Base-by-base conservation (phyloP, 2,888 invertebrate genomes). In the Tiliacea citrago region DNA sequence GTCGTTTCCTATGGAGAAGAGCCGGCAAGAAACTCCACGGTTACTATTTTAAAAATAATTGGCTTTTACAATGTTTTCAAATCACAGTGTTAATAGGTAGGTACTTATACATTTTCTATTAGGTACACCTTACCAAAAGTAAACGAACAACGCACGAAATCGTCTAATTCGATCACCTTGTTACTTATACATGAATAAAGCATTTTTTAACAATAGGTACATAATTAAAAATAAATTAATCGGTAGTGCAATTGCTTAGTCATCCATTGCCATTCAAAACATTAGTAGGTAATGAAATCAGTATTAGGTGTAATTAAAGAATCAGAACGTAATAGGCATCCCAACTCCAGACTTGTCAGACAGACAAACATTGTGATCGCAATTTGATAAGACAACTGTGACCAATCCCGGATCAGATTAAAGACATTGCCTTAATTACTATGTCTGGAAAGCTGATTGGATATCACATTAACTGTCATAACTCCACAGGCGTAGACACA, bases 221-320 rank as follows among this genome's bases (percentile, higher is more conserved):
- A 24, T 63, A 67, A 66, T 73, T 75, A 68, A 68, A 57, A 58
- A 39, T 55, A 29, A 65, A 80, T 84, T 62, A 75, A 72, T 75
- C 16, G 21, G 10, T 35, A 51, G 71, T 71, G 49, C 62, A 73
- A 75, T 45, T 39, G 63, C 66, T 77, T 71, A 81, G 69, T 84
- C 73, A 84, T 53, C 72, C 49, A 63, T 67, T 81, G 67, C 82
- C 75, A 77, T 49, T 77, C 7, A 24, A 45, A 65, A 53, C 24
- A 6, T 51, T 12, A 16, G 35, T 53, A 53, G 5, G 2, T 69
- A 60, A 74, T 79, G 42, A 61, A 53, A 57, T 47, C 35, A 35
- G 45, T 53, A 39, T 29, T 47, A 45, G 10, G n/a, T 57, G 7
- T 35, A 42, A 18, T 60, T 35, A 29, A 24, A 53, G 21, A 49